Conservation (phyloP, 2,113 vertebrate genomes). For the Xiphophorus hellerii region DNA sequence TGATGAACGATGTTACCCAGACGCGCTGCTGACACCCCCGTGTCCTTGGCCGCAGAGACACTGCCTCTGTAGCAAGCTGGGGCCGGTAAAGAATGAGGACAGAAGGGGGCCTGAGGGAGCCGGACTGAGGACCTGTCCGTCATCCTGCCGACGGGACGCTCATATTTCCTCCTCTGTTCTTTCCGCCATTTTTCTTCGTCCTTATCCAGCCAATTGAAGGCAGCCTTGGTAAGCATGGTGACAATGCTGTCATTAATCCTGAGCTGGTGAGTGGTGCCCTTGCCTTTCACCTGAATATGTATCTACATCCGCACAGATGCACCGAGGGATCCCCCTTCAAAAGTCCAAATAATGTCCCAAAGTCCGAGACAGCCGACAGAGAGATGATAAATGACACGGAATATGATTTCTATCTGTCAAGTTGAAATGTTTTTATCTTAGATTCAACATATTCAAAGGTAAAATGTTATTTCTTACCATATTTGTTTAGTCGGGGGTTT, state of each 20-base stretch:
- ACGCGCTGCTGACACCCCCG: conserved; percentile 71
- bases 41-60: conserved; percentile 78
- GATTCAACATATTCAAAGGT: conserved; percentile 33
- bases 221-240: conserved; percentile 51
- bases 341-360: conserved; percentile 36
- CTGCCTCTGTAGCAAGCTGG: conserved; percentile 48
- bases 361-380: too few relatives aligned
- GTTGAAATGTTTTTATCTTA: conserved; percentile 54
- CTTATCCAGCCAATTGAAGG: conserved; percentile 66
- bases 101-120: conserved; percentile 62
- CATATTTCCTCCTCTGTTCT: conserved; percentile 44
- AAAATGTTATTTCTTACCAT: conserved; percentile 3
- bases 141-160: conserved; percentile 64
- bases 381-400: too few relatives aligned
- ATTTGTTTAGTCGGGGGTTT: too few relatives aligned
- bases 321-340: conserved; percentile 50
- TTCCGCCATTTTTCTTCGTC: conserved; percentile 33
- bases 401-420: conserved; percentile 13
- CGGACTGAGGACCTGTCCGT: conserved; percentile 74
- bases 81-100: conserved; percentile 74
- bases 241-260: conserved; percentile 72
- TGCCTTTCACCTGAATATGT: conserved; percentile 74
- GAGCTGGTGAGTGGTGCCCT: conserved; percentile 63
- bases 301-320: conserved; percentile 73
- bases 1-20: conserved; percentile 80